Conservation (phyloP, 2,888 invertebrate genomes). For the Drosophila longiperda region DNA sequence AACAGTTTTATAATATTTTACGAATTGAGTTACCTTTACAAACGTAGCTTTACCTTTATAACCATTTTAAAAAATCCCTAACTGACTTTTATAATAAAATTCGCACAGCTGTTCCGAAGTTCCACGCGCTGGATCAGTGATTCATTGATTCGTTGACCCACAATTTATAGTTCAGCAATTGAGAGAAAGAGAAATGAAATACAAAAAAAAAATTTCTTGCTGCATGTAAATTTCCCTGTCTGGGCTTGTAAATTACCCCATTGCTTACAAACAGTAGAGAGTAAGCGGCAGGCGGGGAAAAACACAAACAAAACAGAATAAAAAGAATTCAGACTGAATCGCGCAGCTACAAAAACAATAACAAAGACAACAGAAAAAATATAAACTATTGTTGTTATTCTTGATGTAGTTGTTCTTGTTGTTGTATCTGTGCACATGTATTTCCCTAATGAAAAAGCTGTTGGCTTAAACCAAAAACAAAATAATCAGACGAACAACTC, state of each 20-base stretch:
- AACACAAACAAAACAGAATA: conserved; percentile 23
- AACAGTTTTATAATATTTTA: background rate
- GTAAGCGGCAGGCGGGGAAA: conserved; percentile 2
- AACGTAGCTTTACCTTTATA: background rate
- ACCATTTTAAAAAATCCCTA: background rate
- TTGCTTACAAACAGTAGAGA: conserved; percentile 51
- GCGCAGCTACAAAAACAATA: conserved; percentile 68
- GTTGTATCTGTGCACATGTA: conserved; percentile 49
- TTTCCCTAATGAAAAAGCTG: conserved; percentile 69
- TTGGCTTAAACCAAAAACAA: conserved; percentile 52
- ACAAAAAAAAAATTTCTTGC: conserved; percentile 32
- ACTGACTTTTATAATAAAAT: conserved; percentile 26
- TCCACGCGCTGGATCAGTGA: conserved; percentile 51
- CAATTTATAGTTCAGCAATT: conserved; percentile 47
- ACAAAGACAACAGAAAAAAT: conserved; percentile 42
- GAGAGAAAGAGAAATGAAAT: conserved; percentile 23
- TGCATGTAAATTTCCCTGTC: conserved; percentile 65
- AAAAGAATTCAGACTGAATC: conserved; percentile 54
- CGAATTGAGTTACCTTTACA: background rate
- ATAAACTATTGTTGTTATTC: conserved; percentile 48
- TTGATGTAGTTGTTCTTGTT: conserved; percentile 13
- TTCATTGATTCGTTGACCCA: conserved; percentile 71
- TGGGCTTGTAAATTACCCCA: conserved; percentile 71
- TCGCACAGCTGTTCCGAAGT: conserved; percentile 61
- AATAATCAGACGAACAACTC: conserved; percentile 60